Base-by-base conservation (phyloP, 2,113 vertebrate species). In the Gambusia affinis region DNA sequence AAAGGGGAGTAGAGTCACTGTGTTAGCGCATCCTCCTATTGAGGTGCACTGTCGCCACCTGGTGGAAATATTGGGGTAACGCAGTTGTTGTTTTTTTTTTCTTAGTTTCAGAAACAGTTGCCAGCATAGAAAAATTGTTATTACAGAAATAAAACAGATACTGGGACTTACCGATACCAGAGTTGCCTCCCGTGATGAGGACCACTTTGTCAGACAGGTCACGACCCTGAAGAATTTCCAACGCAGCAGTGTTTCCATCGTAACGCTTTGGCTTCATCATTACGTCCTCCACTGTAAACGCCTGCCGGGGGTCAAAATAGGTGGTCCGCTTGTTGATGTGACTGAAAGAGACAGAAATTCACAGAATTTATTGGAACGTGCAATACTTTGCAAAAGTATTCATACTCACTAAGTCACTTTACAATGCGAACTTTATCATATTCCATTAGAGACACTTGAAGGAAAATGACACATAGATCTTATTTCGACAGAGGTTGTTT, bases 251-350 rank as follows among this genome's bases (percentile, higher is more conserved):
- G 91, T 96, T 99, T 30, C 97, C 95, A 17, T 99, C 98, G 0
- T 97, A 99, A 5, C 95, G 95, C 75, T 98, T 92, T 0, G 96
- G 95, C 85, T 98, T 99, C 15, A 94, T 85, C 12, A 96, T 92
- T 28, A 95, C 94, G 27, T 99, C 98, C 76, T 99, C 98, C 64
- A 99, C 95, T 0, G 97, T 98, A 77, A 99, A 99, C 1, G 98
- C 98, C 87, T 99, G 93, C n/a, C 98, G 94, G 2, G 98, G 98
- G 84, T 99, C 98, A 84, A 99, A 95, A 81, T 97, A 98, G 1
- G 98, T 99, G 60, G 93, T 97, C 81, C 98, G 93, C 90, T 98
- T 99, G 92, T 99, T 99, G 87, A 99, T 97, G 85, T 99, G 98
- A 76, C 98, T 99, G 87, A 61, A 75, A 85, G 82, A 17, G 22